phyloP scores from a whole-genome alignment of 2,113 vertebrate genomes.

The Saccopteryx leptura region DNA sequence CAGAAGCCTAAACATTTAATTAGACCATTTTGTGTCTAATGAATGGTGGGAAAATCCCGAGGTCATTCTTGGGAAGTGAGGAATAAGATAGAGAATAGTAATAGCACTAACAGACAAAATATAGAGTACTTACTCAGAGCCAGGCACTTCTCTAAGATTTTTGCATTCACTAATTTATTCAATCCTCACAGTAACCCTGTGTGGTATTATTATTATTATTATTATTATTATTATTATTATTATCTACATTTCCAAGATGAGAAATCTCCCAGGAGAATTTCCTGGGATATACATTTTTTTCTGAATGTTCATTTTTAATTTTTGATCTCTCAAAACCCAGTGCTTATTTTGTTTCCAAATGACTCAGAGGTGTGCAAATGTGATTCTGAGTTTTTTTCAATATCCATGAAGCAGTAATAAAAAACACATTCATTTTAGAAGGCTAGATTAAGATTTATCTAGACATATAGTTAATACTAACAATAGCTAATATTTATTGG shows the following conservation, averaged over 20 bases:
- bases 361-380: background rate
- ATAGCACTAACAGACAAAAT: background rate
- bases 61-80: background rate
- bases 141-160: background rate
- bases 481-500: background rate
- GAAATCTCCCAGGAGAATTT: background rate
- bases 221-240: background rate
- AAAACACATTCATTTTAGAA: background rate
- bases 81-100: background rate
- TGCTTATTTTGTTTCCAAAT: background rate
- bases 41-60: background rate
- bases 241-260: background rate
- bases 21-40: background rate
- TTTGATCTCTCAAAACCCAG: background rate
- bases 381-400: background rate
- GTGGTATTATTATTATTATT: background rate
- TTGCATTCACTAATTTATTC: background rate
- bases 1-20: background rate
- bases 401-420: conserved; percentile 25
- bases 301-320: background rate
- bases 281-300: background rate
- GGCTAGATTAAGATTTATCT: background rate
- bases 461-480: background rate
- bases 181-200: too few species aligned
- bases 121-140: background rate